Conservation (phyloP, 2,113 vertebrate species). For the Beaufortia kweichowensis region DNA sequence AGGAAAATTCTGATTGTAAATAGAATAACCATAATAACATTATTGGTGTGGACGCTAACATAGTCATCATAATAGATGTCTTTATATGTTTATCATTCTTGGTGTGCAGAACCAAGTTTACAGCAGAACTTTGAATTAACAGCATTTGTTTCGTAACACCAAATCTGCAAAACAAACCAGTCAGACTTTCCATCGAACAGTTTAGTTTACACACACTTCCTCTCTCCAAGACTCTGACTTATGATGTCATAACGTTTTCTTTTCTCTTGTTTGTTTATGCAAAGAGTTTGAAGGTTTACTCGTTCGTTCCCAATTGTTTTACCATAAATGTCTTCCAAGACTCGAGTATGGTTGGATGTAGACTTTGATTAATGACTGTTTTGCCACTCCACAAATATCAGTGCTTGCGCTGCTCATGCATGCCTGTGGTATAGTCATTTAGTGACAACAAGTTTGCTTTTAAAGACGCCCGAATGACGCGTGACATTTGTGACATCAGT, state of each 20-base stretch:
- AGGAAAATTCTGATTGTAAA: too few relatives aligned
- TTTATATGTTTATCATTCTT: too few relatives aligned
- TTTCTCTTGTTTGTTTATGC: neutral
- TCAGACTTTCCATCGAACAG: conserved; percentile 28
- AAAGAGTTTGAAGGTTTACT: neutral
- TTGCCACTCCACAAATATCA: conserved; percentile 11
- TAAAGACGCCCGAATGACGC: neutral
- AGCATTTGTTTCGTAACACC: too few relatives aligned
- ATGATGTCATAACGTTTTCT: conserved; percentile 27
- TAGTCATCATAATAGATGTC: too few relatives aligned
- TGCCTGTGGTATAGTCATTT: neutral
- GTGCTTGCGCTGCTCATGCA: conserved; percentile 12
- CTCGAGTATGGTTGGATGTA: conserved; percentile 23
- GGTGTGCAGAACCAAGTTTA: too few relatives aligned
- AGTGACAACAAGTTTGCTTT: conserved; percentile 17
- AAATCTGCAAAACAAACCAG: too few relatives aligned
- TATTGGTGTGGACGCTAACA: too few relatives aligned
- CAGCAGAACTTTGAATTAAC: too few relatives aligned
- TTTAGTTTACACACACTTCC: too few relatives aligned
- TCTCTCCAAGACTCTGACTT: too few relatives aligned
- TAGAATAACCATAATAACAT: too few relatives aligned
- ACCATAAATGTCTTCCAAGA: neutral
- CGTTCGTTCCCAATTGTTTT: neutral
- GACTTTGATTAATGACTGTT: conserved; percentile 29
- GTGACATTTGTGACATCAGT: too few relatives aligned